Base-by-base conservation (phyloP, 1,140 invertebrate species). In the Megalonaias nervosa region DNA sequence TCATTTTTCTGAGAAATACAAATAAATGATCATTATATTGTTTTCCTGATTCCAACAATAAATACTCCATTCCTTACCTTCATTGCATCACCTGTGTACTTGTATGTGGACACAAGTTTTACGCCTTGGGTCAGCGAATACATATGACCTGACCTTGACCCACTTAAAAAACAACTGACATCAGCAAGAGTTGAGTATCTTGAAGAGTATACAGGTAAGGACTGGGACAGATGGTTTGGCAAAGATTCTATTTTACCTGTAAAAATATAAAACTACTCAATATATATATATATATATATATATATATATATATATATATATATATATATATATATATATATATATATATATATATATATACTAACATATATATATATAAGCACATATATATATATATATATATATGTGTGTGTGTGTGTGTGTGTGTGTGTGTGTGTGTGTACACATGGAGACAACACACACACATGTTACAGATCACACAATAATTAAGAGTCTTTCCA, bases 111-210 rank as follows among this genome's bases (percentile, higher is more conserved):
- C 4, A 84, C 60, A 11, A 75, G 72, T 4, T 58, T 26, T 16
- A 73, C 38, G 0, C 67, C 55, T 23, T 80, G 81, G 31, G 62
- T 59, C 26, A 86, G 67, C 21, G 78, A 77, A 65, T 83, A 84
- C 71, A 86, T 72, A 68, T 81, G 81, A 13, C 82, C 82, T 69
- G 68, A 71, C 68, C 82, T 77, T 11, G 12, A 65, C 14, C 78
- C 77, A 64, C 82, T 83, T 72, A 84, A 71, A 26, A 82, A 81
- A 71, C 81, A 84, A 21, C 81, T 81, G 73, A 86, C 67, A 17
- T 71, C 74, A 15, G 74, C 73, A 61, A 81, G 75, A 56, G 60
- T 72, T 6, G 64, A n/a, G 55, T 64, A 68, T 21, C 67, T 16
- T 1, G 62, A 5, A 11, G 84, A 82, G 17, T 67, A 73, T 16